A percentile compares a stretch with the other conserved stretches of the same genome.
Conservation (phyloP, 2,888 invertebrate genomes). For the Rosalia funebris region DNA sequence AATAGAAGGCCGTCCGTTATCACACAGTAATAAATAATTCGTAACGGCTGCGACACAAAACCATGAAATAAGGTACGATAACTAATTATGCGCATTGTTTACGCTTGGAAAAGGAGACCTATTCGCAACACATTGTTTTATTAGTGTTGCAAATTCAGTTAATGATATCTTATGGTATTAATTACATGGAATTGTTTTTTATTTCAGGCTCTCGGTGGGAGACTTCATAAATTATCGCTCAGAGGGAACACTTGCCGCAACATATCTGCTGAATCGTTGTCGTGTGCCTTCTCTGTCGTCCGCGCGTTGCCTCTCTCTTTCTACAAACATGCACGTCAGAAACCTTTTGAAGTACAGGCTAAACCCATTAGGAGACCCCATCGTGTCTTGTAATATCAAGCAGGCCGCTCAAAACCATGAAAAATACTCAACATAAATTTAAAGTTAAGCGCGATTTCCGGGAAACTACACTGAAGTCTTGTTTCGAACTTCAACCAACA, state of each 20-base stretch:
- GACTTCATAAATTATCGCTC: constrained; percentile 31
- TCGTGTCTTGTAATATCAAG: constrained; percentile 58
- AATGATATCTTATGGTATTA: constrained; percentile 32
- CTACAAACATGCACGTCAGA: constrained; percentile 51
- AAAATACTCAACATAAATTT: constrained; percentile 59
- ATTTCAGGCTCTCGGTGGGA: constrained; percentile 29
- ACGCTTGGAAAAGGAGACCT: constrained; percentile 6
- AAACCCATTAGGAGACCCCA: constrained; percentile 59
- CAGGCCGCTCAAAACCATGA: constrained; percentile 56
- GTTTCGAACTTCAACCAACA: constrained; percentile 20
- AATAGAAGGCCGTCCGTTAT: constrained; percentile 11
- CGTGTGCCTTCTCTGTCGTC: constrained; percentile 24
- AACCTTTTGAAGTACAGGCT: constrained; percentile 59
- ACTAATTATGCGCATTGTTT: constrained; percentile 19
- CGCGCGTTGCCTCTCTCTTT: constrained; percentile 33
- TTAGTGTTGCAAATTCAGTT: constrained; percentile 28
- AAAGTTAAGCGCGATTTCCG: constrained; percentile 57
- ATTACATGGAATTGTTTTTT: constrained; percentile 32
- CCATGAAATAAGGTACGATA: constrained; percentile 8
- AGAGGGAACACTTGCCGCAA: constrained; percentile 30
- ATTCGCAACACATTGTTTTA: constrained; percentile 12
- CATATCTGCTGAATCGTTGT: constrained; percentile 28
- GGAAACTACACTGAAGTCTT: constrained; percentile 49
- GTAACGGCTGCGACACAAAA: background rate
- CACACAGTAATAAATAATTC: constrained; percentile 6